Conservation (phyloP, 92 coral and sea anemone species). For the Virgularia gustaviana region DNA sequence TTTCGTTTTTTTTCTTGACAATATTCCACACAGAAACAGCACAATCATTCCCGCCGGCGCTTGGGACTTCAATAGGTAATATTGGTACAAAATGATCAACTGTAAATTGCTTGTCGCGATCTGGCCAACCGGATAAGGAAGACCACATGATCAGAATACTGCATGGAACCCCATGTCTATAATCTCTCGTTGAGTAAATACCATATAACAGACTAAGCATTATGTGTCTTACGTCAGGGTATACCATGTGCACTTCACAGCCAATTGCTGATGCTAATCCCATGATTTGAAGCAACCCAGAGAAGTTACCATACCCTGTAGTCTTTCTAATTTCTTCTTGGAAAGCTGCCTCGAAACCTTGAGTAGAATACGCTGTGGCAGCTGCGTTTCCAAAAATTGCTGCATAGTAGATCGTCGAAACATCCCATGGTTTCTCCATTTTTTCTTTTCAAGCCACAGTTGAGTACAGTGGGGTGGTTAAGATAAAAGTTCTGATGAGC, state of each 20-base stretch:
- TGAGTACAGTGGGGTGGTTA: conserved; percentile 26
- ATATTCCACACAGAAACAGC: too few relatives aligned
- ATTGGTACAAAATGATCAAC: conserved; percentile 58
- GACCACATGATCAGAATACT: conserved; percentile 58
- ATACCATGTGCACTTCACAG: conserved; percentile 32
- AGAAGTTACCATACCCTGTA: neutral
- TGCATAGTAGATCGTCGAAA: conserved; percentile 27
- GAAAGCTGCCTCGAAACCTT: conserved; percentile 40
- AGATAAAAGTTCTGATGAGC: conserved; percentile 37
- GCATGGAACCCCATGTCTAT: neutral
- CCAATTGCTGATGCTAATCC: conserved; percentile 48
- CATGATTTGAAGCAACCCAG: conserved; percentile 49
- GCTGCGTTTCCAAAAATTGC: conserved; percentile 19
- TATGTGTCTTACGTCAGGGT: conserved; percentile 47
- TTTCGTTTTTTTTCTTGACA: neutral
- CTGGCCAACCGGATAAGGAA: conserved; percentile 48
- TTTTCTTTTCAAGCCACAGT: conserved; percentile 13
- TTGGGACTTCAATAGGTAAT: neutral
- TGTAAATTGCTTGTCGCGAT: conserved; percentile 43
- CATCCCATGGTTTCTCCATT: conserved; percentile 22
- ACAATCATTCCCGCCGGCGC: too few relatives aligned
- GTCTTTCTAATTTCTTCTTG: conserved; percentile 33
- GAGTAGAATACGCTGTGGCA: neutral
- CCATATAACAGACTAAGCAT: conserved; percentile 43
- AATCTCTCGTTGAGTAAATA: conserved; percentile 45